These are phyloP conservation scores for Parelbella ahira DNA, from an alignment of 2,888 invertebrate genomes.

Conservation along the genomic window DNA sequence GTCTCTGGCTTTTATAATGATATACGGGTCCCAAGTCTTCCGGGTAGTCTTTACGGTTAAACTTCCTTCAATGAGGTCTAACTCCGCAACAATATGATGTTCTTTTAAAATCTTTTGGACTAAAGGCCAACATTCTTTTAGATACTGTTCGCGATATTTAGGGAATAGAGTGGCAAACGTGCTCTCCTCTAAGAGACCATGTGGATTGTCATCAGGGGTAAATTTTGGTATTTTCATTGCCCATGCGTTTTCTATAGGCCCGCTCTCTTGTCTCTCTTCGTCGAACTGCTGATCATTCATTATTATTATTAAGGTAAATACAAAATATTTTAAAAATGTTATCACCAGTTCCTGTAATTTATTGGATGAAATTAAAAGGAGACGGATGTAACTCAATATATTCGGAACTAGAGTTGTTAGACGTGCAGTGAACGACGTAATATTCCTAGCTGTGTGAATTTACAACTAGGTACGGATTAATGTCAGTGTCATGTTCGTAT, in stretches of 20 bases:
- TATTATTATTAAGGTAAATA: not conserved
- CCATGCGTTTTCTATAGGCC: slow-evolving; percentile 92
- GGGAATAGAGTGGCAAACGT: slow-evolving; percentile 98
- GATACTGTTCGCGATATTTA: slow-evolving; percentile 97
- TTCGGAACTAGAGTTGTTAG: too few relatives aligned
- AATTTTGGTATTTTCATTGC: slow-evolving; percentile 92
- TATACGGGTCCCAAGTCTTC: slow-evolving; percentile 99
- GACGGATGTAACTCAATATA: too few relatives aligned
- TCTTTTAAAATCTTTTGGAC: slow-evolving; percentile 92
- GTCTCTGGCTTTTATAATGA: slow-evolving; percentile 97
- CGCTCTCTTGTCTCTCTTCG: slow-evolving; percentile 51
- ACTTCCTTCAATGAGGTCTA: slow-evolving; percentile 96
- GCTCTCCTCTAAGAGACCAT: slow-evolving; percentile 94
- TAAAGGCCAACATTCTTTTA: slow-evolving; percentile 96
- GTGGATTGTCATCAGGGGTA: slow-evolving; percentile 92
- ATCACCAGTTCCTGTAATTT: too few relatives aligned
- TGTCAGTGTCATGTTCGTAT: too few relatives aligned
- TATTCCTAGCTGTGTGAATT: too few relatives aligned
- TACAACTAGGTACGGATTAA: too few relatives aligned
- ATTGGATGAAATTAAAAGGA: too few relatives aligned
- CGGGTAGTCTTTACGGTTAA: slow-evolving; percentile 96
- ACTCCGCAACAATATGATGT: slow-evolving; percentile 89
- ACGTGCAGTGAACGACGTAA: too few relatives aligned
- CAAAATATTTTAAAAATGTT: too few relatives aligned
- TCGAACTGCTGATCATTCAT: slow-evolving; percentile 20